phyloP scores from a whole-genome alignment of 2,888 invertebrate species.

The Tetragonula carbonaria region DNA sequence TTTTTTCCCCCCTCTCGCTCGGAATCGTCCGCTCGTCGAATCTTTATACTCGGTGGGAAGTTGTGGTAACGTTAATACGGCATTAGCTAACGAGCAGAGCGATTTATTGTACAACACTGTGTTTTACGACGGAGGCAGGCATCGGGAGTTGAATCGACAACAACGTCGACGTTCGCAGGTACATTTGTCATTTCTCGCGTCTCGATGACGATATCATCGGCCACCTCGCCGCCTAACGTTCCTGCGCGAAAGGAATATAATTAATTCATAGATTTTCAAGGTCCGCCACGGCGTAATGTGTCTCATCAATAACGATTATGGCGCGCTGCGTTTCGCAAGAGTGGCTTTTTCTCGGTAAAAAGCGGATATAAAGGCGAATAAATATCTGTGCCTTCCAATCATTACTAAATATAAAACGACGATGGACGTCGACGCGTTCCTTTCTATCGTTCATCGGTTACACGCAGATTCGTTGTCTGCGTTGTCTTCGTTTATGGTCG shows the following conservation, averaged over 20 bases:
- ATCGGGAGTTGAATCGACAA: conserved; percentile 30
- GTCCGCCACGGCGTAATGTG: conserved; percentile 48
- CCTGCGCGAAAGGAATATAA: conserved; percentile 42
- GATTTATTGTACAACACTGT: conserved; percentile 38
- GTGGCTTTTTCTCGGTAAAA: conserved; percentile 35
- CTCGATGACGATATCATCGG: conserved; percentile 49
- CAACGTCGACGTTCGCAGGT: conserved; percentile 25
- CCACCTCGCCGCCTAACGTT: conserved; percentile 16
- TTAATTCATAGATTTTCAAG: conserved; percentile 64
- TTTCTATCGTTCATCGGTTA: conserved; percentile 14
- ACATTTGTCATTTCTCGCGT: conserved; percentile 48
- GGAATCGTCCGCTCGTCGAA: background rate
- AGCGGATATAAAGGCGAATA: conserved; percentile 29
- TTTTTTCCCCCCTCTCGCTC: background rate
- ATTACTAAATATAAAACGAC: conserved; percentile 58
- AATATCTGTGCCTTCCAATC: conserved; percentile 56
- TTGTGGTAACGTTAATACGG: conserved; percentile 30
- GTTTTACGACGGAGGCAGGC: conserved; percentile 36
- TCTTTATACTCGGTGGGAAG: conserved; percentile 30
- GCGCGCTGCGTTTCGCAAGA: conserved; percentile 38
- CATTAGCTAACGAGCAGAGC: conserved; percentile 46
- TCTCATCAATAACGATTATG: conserved; percentile 56
- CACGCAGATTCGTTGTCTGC: background rate
- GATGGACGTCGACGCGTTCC: conserved; percentile 36
- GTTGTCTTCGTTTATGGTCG: too few relatives aligned